Conservation (phyloP, 2,113 vertebrate genomes). For the Alligator mississippiensis region DNA sequence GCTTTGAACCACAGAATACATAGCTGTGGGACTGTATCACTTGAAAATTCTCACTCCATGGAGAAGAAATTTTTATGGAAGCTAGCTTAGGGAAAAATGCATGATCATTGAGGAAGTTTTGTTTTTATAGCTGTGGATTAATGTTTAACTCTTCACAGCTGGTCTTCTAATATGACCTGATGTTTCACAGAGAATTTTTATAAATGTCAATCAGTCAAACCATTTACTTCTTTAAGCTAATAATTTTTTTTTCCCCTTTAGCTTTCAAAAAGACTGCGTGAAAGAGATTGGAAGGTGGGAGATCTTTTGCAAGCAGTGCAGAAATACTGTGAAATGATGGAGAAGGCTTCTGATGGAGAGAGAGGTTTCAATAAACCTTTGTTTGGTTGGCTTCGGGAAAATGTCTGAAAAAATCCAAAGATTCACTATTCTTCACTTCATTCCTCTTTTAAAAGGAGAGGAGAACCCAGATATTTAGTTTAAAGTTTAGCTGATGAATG, state of each 20-base stretch:
- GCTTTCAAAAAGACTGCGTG: slow-evolving; percentile 87
- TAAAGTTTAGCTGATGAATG: slow-evolving; percentile 49
- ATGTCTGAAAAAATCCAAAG: slow-evolving; percentile 75
- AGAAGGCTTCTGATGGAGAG: slow-evolving; percentile 49
- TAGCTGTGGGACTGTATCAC: slow-evolving; percentile 59
- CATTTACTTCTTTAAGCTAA: slow-evolving; percentile 19
- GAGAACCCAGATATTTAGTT: slow-evolving; percentile 32
- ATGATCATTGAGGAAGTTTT: slow-evolving; percentile 51
- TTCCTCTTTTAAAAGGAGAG: slow-evolving; percentile 57
- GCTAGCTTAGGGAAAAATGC: slow-evolving; percentile 7
- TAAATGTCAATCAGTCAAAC: slow-evolving; percentile 29
- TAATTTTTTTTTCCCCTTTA: slow-evolving; percentile 54
- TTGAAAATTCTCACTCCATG: slow-evolving; percentile 41
- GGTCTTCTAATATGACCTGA: slow-evolving; percentile 30
- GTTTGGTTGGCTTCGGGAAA: slow-evolving; percentile 92
- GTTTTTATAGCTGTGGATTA: slow-evolving; percentile 65
- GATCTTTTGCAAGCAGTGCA: slow-evolving; percentile 91
- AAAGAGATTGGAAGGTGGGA: slow-evolving; percentile 88
- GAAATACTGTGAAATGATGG: slow-evolving; percentile 86
- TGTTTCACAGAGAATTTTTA: slow-evolving; percentile 33
- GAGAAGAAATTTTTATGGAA: slow-evolving; percentile 48
- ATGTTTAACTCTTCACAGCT: slow-evolving; percentile 39
- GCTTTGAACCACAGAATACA: slow-evolving; percentile 53
- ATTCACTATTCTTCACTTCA: slow-evolving; percentile 31
- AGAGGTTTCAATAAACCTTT: slow-evolving; percentile 77